Evolutionary conservation across 2,113 vertebrate species (phyloP), one percentile per base, ranked within the genome.

Genomic region (Xiphorhynchus elegans): DNA sequence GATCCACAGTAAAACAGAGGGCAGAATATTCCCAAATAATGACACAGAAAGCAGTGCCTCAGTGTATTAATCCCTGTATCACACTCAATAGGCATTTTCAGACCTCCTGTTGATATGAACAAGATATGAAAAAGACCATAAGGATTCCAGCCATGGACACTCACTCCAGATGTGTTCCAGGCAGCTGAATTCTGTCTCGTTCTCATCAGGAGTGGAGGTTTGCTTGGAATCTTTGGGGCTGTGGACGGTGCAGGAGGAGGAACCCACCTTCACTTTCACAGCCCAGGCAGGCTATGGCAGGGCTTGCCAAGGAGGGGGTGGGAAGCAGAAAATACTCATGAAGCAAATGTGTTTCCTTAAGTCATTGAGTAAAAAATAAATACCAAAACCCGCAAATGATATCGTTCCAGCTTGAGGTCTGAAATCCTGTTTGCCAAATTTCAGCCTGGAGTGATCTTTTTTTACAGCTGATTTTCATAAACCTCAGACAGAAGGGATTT

Each of bases 311-410:
- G 44, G 72, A 84, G 59, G 63, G 26, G 39, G 50, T 58, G 63
- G 74, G 31, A 88, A 67, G 52, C 75, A 90, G 75, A 85, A 94
- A 95, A 91, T 4, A 39, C 29, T 86, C 84, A 37, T 2, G 2
- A 83, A 85, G 83, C 40, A 87, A 89, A 77, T 4, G 26, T 16
- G 39, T 60, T 91, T 88, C 87, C 59, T 80, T 9, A 84, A 84
- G 64, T 55, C 87, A 69, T 7, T 58, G 89, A 86, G 83, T 37
- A 89, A 89, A 88, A 93, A 88, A 58, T 19, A 92, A 96, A 93
- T 9, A 83, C 24, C 67, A 10, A 86, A 90, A 5, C 39, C 82
- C 88, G 72, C 74, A 93, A 95, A 94, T 37, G 55, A 89, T 59
- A 85, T 3, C 8, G 26, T n/a, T 93, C 58, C 87, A 86, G 39